These are phyloP conservation scores for Gorilla gorilla DNA, from an alignment of 2,113 vertebrate species.

Conservation along the genomic window DNA sequence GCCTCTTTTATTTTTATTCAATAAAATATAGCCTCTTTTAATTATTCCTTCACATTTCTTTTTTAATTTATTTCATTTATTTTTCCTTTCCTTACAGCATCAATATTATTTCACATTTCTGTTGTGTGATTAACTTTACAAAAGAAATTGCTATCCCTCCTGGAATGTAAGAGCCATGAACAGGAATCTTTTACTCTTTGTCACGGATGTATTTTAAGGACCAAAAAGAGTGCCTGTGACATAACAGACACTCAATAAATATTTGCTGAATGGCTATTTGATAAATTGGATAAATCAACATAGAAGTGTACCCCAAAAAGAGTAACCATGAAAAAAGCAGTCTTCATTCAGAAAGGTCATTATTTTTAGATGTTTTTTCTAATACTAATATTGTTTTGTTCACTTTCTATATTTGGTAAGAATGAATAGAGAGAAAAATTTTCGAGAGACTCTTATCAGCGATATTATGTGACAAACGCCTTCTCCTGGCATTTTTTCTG, in stretches of 20 bases:
- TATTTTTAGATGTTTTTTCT: not conserved
- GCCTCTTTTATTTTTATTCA: not conserved
- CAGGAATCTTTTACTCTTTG: not conserved
- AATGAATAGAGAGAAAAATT: not conserved
- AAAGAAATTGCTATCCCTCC: not conserved
- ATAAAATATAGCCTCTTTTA: not conserved
- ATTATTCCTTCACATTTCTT: not conserved
- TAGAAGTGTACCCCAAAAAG: not conserved
- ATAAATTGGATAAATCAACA: not conserved
- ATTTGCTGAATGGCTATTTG: not conserved
- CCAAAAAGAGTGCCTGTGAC: not conserved
- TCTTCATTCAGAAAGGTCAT: not conserved
- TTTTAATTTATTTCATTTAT: too few relatives aligned
- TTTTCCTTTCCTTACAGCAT: too few relatives aligned
- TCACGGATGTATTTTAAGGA: not conserved
- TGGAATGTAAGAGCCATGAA: not conserved
- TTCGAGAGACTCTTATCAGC: not conserved
- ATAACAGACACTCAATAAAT: not conserved
- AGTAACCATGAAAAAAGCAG: not conserved
- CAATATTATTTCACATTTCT: not conserved
- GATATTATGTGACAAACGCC: not conserved
- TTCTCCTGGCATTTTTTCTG: not conserved
- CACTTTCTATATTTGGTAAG: not conserved
- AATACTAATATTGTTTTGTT: not conserved
- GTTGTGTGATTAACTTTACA: slow-evolving; percentile 4